Percentiles rank a stretch among this genome's conserved stretches.
Conservation (phyloP, 2,113 vertebrate genomes). For the Anser cygnoides region DNA sequence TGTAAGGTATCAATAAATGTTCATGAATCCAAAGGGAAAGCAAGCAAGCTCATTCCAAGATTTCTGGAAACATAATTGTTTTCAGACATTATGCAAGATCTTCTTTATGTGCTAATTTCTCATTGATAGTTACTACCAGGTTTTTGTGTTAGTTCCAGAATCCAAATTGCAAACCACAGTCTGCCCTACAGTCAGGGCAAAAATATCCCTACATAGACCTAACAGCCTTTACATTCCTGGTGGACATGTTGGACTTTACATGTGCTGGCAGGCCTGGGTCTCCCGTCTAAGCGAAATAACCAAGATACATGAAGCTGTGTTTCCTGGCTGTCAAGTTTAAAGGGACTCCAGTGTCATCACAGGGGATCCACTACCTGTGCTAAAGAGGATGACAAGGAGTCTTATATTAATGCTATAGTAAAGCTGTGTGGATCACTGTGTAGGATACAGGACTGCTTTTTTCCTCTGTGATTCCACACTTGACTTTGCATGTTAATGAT, state of each 20-base stretch:
- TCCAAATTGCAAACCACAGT: background rate
- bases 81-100: background rate
- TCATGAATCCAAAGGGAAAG: background rate
- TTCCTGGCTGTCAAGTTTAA: background rate
- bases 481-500: background rate
- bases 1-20: background rate
- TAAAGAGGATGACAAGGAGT: background rate
- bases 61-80: background rate
- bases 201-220: background rate
- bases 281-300: background rate
- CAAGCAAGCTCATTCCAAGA: background rate
- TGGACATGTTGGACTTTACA: no score
- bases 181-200: background rate
- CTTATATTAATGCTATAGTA: background rate
- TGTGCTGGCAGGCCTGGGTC: background rate
- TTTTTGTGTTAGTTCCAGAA: background rate
- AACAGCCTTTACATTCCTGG: background rate
- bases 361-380: background rate
- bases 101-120: background rate
- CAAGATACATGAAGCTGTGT: background rate
- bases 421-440: background rate
- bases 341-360: background rate
- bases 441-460: background rate
- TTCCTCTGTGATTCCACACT: background rate
- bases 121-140: background rate